Base-by-base conservation (phyloP, 2,888 invertebrate genomes). In the Galeopsomyia nigrocyanea region DNA sequence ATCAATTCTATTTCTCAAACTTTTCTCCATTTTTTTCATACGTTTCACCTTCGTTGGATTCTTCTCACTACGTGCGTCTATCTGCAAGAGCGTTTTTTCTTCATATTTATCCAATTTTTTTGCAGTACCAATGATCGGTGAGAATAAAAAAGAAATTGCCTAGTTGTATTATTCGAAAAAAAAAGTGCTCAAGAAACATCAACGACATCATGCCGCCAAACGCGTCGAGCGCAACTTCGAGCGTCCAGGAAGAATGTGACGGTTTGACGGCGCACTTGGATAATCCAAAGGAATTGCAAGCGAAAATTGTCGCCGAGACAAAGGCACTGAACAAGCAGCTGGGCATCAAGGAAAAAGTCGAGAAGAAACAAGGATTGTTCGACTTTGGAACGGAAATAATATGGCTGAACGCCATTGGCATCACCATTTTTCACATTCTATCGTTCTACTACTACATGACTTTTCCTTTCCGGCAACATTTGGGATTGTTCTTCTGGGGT, bases 341-440 rank as follows among this genome's bases (percentile, higher is more conserved):
- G 17, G 66, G 65, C 3, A 26, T 65, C 6, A n/a, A 31, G 10
- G 64, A 73, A 9, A 62, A 60, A 22, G 7, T 19, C 0, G 0
- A 26, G 7, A 55, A 19, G n/a, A 62, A 63, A 21, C 69, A 63
- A 13, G 61, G 68, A 13, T 39, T 46, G 3, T 79, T 80, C 69
- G 62, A 89, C 5, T 91, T 91, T 72, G 80, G 89, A 51, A 90
- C 91, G 0, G 88, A 90, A 0, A 87, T 92, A 6, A 89, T 89
- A 78, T 92, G 92, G 92, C 83, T 82, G 31, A 91, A 91, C 79
- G 86, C 89, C 9, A 86, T 90, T 62, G 80, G 86, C 47, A 90
- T 92, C 56, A 81, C 83, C 2, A 16, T 87, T 3, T 82, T 90
- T 56, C 90, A 91, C 76, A 10, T 90, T 0, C 75, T 87, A 0